Evolutionary conservation across 2,113 vertebrate genomes (phyloP), one percentile per base, ranked within the genome.

Genomic region (Epinephelus fuscoguttatus): DNA sequence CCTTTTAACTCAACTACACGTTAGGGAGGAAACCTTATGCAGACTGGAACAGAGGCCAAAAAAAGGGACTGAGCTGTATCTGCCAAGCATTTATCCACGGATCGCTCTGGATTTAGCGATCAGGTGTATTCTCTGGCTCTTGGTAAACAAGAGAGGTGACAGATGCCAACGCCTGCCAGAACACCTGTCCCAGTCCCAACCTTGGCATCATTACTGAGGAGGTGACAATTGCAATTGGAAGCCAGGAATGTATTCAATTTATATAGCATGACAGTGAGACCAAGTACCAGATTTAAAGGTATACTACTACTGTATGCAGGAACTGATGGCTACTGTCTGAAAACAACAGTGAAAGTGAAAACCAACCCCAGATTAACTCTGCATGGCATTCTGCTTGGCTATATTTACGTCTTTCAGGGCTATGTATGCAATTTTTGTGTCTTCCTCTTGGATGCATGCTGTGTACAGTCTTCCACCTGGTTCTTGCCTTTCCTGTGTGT

Each of bases 81-180:
- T 68, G 53, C 71, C 73, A 64, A 53, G 37, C 25, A 61, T 61
- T 76, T 33, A 42, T 18, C 25, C 7, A 33, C 33, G 33, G 42
- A 62, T 80, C n/a, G 17, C 61, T 75, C 40, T 64, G 70, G 73
- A 81, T 70, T 68, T 50, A 60, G 33, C 59, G 71, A 86, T 85
- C 52, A 64, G 56, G 53, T 70, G 42, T 66, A 52, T 72, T 71
- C 45, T 89, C 60, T 76, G 62, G 70, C 52, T 75, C 62, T 56
- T 19, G 37, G 69, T 87, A 70, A 81, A 84, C 55, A 77, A 61
- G 21, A 68, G 33, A 78, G 53, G 45, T 49, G 73, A 86, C 64
- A 80, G 68, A 71, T 76, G 74, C 76, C 75, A 55, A 50, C 9
- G 12, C 45, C 33, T 74, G 61, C 70, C 61, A 74, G 57, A 82